Percentiles rank a stretch among this genome's conserved stretches.
These are phyloP conservation scores for Rallus limicola DNA, from an alignment of 2,113 vertebrate genomes.

Conservation along the genomic window DNA sequence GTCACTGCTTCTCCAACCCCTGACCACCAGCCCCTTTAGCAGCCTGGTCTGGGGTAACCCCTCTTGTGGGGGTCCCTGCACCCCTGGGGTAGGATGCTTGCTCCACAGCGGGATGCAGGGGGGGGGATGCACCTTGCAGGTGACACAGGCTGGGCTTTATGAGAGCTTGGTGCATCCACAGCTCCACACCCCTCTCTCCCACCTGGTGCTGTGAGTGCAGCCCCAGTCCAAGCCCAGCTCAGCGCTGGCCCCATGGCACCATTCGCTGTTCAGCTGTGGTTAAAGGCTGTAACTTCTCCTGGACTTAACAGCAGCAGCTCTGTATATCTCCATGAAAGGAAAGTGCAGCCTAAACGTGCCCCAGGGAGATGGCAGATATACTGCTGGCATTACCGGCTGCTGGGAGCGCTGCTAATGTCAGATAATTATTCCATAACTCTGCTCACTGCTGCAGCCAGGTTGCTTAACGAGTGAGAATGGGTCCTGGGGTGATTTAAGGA, in stretches of 20 bases:
- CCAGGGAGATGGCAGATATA: neutral
- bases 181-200: neutral
- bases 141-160: neutral
- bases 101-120: neutral
- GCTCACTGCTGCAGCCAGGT: neutral
- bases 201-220: neutral
- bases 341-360: neutral
- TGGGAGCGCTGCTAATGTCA: fast-evolving
- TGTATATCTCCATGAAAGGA: fast-evolving
- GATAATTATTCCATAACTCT: neutral
- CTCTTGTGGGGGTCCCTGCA: fast-evolving
- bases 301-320: neutral
- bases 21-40: neutral
- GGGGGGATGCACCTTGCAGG: neutral
- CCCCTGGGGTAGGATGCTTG: fast-evolving
- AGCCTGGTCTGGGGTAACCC: neutral
- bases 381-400: neutral
- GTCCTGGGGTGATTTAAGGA: neutral
- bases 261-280: neutral
- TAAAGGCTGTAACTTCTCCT: neutral
- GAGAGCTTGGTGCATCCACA: fast-evolving
- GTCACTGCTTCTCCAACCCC: fast-evolving
- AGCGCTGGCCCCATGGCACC: neutral
- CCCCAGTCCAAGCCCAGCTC: neutral
- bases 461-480: neutral